These are phyloP conservation scores for Coelopa pilipes DNA, from an alignment of 2,888 invertebrate species.

Conservation along the genomic window DNA sequence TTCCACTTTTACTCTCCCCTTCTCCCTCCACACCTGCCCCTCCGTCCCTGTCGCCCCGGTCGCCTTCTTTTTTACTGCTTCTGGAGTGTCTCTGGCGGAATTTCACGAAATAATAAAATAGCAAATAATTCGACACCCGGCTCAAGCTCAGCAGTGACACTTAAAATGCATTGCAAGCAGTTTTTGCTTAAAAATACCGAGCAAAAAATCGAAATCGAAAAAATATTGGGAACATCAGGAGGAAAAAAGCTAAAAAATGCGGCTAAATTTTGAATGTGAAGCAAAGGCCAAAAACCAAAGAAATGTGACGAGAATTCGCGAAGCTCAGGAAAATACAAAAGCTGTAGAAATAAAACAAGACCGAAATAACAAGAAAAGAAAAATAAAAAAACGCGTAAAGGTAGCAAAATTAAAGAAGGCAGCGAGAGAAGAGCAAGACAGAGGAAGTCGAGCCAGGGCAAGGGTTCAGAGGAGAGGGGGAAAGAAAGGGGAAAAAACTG, in stretches of 20 bases:
- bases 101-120: slow-evolving; percentile 3
- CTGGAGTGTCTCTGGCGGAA: neutral
- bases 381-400: slow-evolving; percentile 3
- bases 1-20: neutral
- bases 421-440: too few species aligned
- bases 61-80: neutral
- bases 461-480: too few species aligned
- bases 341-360: slow-evolving; percentile 32
- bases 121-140: slow-evolving; percentile 9
- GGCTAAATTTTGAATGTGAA: slow-evolving; percentile 2
- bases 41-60: neutral
- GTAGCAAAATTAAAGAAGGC: too few species aligned
- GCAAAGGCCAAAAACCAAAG: slow-evolving; percentile 50
- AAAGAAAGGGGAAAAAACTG: too few species aligned
- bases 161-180: slow-evolving; percentile 57
- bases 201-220: neutral
- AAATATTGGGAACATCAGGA: slow-evolving; percentile 15
- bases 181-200: slow-evolving; percentile 38
- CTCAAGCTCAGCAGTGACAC: slow-evolving; percentile 37
- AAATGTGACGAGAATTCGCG: slow-evolving; percentile 63
- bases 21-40: too few species aligned
- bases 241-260: slow-evolving; percentile 31
- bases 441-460: too few species aligned
- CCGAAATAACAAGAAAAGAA: neutral
- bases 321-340: slow-evolving; percentile 50